Evolutionary conservation across 2,888 invertebrate species (phyloP).

Genomic region (Lepidochrysops patricia): DNA sequence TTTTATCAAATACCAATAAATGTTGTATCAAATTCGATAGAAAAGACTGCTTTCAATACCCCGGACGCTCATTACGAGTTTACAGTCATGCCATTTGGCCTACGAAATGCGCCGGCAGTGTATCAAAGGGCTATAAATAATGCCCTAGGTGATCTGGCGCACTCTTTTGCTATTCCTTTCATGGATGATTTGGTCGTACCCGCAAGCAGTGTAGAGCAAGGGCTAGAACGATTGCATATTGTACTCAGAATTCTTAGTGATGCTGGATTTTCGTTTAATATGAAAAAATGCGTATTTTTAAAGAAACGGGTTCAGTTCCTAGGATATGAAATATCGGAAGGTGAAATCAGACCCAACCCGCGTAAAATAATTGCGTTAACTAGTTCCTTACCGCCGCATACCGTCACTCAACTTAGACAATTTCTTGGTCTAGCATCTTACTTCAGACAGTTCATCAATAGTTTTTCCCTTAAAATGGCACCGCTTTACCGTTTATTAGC

Average conservation of each 20-base stretch:
- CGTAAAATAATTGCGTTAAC: background rate
- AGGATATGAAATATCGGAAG: slow-evolving; percentile 1
- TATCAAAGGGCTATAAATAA: background rate
- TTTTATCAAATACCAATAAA: too few species aligned
- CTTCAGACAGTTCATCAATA: background rate
- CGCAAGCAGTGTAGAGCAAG: background rate
- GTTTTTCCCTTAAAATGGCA: too few species aligned
- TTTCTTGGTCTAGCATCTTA: background rate
- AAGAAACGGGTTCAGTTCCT: slow-evolving; percentile 6
- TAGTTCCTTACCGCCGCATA: background rate
- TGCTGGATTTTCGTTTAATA: slow-evolving; percentile 15
- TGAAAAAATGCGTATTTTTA: slow-evolving; percentile 16
- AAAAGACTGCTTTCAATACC: too few species aligned
- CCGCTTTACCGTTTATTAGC: too few species aligned
- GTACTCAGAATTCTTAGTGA: slow-evolving; percentile 16
- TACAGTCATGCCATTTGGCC: too few species aligned
- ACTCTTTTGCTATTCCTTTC: background rate
- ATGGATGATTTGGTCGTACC: background rate
- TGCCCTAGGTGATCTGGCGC: background rate
- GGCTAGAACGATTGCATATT: background rate
- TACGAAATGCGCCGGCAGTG: background rate
- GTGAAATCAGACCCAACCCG: background rate
- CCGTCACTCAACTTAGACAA: background rate
- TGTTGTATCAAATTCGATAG: too few species aligned
- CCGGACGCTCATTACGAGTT: too few species aligned